Base-by-base conservation (phyloP, 2,113 vertebrate species). In the Channa argus region DNA sequence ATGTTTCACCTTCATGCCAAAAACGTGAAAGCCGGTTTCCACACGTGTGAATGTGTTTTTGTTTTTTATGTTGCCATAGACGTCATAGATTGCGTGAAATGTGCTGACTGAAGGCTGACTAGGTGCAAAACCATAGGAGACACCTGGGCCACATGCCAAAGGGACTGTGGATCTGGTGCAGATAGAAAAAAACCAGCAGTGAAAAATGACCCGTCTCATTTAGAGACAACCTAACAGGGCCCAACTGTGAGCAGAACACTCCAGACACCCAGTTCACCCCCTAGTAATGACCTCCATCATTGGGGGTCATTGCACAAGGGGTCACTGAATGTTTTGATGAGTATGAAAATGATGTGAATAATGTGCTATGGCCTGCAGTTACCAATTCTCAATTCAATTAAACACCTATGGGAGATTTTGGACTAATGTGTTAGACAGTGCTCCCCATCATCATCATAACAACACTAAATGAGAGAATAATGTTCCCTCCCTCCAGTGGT, bases 1-100 rank as follows among this genome's bases (percentile, higher is more conserved):
- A 61, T 33, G 68, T 81, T 84, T 89, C 84, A 88, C 88, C 87
- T 89, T 89, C 90, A 85, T 70, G 54, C 74, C 49, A 11, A 61
- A 61, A 56, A 58, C 54, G 58, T 66, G 76, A 54, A 71, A 61
- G 77, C 78, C 64, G 58, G 51, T 77, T 71, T 49, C 52, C 46
- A 47, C 15, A 63, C 49, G 14, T 1, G 2, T 13, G 13, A 24
- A n/a, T n/a, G 37, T 49, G 54, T 50, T 61, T 65, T 67, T 65
- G 51, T n/a, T 65, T 56, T 50, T 12, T 3, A 6, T 2, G 3
- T 50, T 73, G 43, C 78, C 13, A 6, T 70, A 63, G 1, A 56
- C 15, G 15, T 75, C 84, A 73, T 24, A 46, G 67, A 63, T 71
- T 71, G 74, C 59, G 65, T 59, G 58, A 77, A 66, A 43, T 77